These are phyloP conservation scores for Diarsia dahlii DNA, from an alignment of 2,888 invertebrate genomes.

Conservation along the genomic window DNA sequence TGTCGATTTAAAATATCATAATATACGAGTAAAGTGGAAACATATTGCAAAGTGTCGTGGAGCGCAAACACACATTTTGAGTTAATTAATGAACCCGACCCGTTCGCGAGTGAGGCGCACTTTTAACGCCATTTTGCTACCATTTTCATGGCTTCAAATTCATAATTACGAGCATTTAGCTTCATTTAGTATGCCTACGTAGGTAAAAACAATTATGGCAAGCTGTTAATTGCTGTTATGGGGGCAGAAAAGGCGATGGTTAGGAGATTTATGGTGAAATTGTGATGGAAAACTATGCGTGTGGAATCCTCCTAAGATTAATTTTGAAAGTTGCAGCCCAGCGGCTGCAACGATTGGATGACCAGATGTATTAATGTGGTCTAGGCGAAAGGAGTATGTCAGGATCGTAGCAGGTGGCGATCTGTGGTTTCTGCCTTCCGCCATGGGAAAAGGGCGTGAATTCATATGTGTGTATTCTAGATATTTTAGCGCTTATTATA, in stretches of 20 bases:
- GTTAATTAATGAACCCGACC: conserved; percentile 58
- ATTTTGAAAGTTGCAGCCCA: too few species aligned
- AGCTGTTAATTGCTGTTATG: neutral
- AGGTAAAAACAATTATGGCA: conserved; percentile 1
- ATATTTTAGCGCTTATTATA: neutral
- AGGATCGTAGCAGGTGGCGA: too few species aligned
- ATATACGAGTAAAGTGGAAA: conserved; percentile 18
- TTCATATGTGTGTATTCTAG: too few species aligned
- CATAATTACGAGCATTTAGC: conserved; percentile 40
- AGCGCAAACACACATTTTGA: conserved; percentile 31
- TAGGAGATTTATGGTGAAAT: neutral
- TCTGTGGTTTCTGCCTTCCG: too few species aligned
- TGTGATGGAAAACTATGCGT: neutral
- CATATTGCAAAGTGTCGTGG: conserved; percentile 16
- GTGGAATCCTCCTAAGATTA: neutral
- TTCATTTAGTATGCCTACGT: conserved; percentile 22
- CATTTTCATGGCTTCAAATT: conserved; percentile 32
- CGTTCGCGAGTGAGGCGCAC: conserved; percentile 19
- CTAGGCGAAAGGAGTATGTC: too few species aligned
- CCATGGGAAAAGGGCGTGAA: too few species aligned
- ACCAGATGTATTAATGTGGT: too few species aligned
- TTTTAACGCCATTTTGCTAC: conserved; percentile 41
- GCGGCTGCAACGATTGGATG: neutral
- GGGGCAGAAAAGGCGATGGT: neutral
- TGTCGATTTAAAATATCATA: conserved; percentile 13